These are phyloP conservation scores for Heteromyza rotundicornis DNA, from an alignment of 2,888 invertebrate genomes.

Conservation along the genomic window DNA sequence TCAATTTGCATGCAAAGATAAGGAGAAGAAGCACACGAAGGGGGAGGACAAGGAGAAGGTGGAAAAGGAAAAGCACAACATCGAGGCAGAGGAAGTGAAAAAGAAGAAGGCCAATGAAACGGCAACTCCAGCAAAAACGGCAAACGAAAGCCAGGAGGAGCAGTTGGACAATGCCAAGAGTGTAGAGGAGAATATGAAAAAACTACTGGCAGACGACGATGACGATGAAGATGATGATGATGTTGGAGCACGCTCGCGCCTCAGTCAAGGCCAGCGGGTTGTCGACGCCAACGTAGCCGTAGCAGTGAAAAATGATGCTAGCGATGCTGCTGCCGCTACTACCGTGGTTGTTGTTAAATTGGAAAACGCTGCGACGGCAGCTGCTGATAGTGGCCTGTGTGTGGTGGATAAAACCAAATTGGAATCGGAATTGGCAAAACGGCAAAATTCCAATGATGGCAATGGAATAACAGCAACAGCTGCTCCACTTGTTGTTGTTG, in stretches of 20 bases:
- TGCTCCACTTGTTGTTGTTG: too few relatives aligned
- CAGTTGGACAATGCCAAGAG: neutral
- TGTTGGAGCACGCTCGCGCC: neutral
- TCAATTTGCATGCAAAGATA: conserved; percentile 59
- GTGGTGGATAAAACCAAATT: conserved; percentile 7
- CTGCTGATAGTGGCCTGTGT: conserved; percentile 6
- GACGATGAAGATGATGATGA: neutral
- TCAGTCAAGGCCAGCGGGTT: conserved; percentile 22
- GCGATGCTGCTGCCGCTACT: conserved; percentile 20
- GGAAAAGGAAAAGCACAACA: neutral
- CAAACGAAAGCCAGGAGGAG: neutral
- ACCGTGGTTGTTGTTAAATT: conserved; percentile 22
- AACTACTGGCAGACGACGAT: conserved; percentile 10
- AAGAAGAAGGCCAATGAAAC: neutral
- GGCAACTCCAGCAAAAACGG: conserved; percentile 1
- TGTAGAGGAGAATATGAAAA: conserved; percentile 3
- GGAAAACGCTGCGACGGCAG: conserved; percentile 22
- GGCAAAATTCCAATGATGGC: conserved; percentile 7
- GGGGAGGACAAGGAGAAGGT: neutral
- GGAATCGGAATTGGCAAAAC: conserved; percentile 12
- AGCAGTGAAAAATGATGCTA: conserved; percentile 19
- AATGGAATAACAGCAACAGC: neutral
- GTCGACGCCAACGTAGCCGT: conserved; percentile 19
- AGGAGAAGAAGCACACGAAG: conserved; percentile 39
- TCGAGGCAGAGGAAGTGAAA: neutral